Evolutionary conservation across 1,140 invertebrate genomes (phyloP).

Genomic region (Trichogramma pretiosum): DNA sequence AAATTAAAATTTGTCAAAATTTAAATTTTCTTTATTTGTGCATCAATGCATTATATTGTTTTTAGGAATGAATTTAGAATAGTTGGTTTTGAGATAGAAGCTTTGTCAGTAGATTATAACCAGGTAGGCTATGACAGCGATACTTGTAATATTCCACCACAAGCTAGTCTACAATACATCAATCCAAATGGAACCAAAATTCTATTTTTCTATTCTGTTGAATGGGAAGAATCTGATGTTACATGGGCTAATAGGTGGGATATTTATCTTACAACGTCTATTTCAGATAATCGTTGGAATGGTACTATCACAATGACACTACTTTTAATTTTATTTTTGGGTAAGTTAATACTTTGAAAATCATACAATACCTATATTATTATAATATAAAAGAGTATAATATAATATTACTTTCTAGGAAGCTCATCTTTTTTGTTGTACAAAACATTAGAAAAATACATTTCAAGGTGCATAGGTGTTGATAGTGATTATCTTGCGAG

Average conservation of each 20-base stretch:
- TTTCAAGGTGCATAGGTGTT: slow-evolving; percentile 82
- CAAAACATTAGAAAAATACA: slow-evolving; percentile 86
- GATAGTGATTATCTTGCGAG: slow-evolving; percentile 52
- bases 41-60: slow-evolving; percentile 24
- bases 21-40: slow-evolving; percentile 6
- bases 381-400: neutral
- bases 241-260: slow-evolving; percentile 97
- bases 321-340: slow-evolving; percentile 92
- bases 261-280: slow-evolving; percentile 89
- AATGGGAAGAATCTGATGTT: slow-evolving; percentile 81
- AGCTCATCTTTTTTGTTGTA: slow-evolving; percentile 97
- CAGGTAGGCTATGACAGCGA: slow-evolving; percentile 57
- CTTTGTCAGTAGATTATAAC: slow-evolving; percentile 60
- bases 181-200: slow-evolving; percentile 66
- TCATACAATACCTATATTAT: neutral
- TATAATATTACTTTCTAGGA: slow-evolving; percentile 48
- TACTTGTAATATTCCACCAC: slow-evolving; percentile 60
- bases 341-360: slow-evolving; percentile 43
- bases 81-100: slow-evolving; percentile 93
- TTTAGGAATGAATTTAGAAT: slow-evolving; percentile 77
- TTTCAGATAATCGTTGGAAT: slow-evolving; percentile 99
- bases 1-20: neutral
- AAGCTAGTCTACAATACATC: slow-evolving; percentile 60
- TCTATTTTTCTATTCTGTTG: slow-evolving; percentile 89
- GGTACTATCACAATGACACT: slow-evolving; percentile 98